Evolutionary conservation across 2,888 invertebrate genomes (phyloP), one percentile per base, ranked within the genome.

Genomic region (Corbicula japonica): DNA sequence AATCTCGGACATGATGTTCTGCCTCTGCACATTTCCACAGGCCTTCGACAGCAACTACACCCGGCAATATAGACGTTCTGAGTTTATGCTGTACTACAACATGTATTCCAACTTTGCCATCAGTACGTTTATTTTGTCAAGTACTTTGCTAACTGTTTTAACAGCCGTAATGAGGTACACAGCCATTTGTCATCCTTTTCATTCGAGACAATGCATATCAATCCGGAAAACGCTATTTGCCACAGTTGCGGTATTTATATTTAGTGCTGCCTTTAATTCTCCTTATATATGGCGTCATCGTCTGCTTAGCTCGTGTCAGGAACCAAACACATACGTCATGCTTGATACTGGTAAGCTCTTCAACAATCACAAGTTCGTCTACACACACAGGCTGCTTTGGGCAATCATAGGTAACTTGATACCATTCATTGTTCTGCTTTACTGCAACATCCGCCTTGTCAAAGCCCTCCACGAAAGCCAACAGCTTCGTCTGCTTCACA

Each of bases 101-200:
- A 85, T 87, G 73, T 90, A 89, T 62, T 80, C 80, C 12, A 76
- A 80, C 30, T 85, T 86, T 10, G 79, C 89, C 6, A 87, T 89
- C 52, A 91, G 89, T 69, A 86, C 86, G 4, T 90, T 91, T 63
- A 84, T 92, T 95, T 95, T 96, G n/a, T 95, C 96, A 15, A 96
- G 96, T 60, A 96, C 96, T 6, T 95, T 96, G 94, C 96, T 96
- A 95, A 95, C 96, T 23, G 93, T 96, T 58, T 95, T 96, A 4
- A 94, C 96, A 68, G 96, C 96, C 21, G 94, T 96, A 70, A 96
- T 96, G 92, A 94, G 96, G 60, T 96, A 96, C 93, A 95, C 96
- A 34, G 96, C 96, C 76, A 96, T 96, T 1, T 96, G 96, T 87
- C 96, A 96, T 93, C 96, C 96, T 2, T 95, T 96, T 4, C 95